Percentiles rank a stretch among this genome's conserved stretches.
Evolutionary conservation across 2,113 vertebrate genomes (phyloP).

Genomic region (Tonatia bakeri): DNA sequence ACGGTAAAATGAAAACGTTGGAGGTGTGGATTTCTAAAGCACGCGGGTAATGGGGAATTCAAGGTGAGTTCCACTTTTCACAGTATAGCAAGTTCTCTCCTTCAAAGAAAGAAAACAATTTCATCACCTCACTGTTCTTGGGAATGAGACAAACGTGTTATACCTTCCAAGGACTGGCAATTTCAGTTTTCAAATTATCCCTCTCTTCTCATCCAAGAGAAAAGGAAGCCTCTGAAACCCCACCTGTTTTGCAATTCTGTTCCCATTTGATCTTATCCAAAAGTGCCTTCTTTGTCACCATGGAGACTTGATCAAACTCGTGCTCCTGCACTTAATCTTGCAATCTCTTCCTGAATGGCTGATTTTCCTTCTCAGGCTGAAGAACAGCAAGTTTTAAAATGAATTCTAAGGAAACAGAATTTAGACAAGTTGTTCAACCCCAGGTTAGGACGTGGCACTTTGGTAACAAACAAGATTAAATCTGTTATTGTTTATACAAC

Average conservation of each 20-base stretch:
- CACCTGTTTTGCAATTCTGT: neutral
- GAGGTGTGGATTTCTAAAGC: neutral
- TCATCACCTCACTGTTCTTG: neutral
- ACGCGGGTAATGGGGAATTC: neutral
- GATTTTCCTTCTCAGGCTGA: conserved; percentile 9
- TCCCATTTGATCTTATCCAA: conserved; percentile 10
- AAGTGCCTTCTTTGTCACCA: conserved; percentile 4
- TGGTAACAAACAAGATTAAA: neutral
- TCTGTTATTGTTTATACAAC: neutral
- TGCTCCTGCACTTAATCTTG: neutral
- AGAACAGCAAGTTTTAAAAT: neutral
- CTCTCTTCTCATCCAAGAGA: neutral
- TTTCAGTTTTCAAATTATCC: neutral
- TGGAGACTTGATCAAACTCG: neutral
- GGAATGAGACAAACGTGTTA: conserved; percentile 8
- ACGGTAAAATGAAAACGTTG: neutral
- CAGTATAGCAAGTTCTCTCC: neutral
- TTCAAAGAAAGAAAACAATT: neutral
- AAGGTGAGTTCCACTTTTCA: neutral
- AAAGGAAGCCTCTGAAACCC: conserved; percentile 15
- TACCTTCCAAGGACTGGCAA: neutral
- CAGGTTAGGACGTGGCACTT: neutral
- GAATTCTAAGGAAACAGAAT: conserved; percentile 11
- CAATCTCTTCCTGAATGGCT: neutral
- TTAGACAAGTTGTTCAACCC: neutral